These are phyloP conservation scores for Siphlonurus alternatus DNA, from an alignment of 2,888 invertebrate species.

Conservation along the genomic window DNA sequence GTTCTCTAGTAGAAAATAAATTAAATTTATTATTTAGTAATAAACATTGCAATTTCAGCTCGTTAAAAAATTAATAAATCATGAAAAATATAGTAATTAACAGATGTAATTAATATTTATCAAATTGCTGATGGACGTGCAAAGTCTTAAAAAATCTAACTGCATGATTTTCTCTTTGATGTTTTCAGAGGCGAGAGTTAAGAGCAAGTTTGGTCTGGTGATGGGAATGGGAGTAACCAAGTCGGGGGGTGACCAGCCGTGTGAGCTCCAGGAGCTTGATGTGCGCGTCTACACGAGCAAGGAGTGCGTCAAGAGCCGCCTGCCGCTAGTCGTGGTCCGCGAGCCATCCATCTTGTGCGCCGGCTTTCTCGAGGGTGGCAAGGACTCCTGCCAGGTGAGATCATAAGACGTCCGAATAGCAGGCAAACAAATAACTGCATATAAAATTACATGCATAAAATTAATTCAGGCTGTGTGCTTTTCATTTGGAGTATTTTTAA, in stretches of 20 bases:
- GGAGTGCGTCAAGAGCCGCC: slow-evolving; percentile 8
- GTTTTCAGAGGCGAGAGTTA: neutral
- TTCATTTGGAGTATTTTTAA: too few relatives aligned
- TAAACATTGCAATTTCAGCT: too few relatives aligned
- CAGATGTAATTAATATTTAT: too few relatives aligned
- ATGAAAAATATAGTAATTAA: too few relatives aligned
- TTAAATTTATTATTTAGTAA: too few relatives aligned
- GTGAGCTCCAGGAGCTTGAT: slow-evolving; percentile 10
- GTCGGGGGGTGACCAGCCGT: slow-evolving; percentile 9
- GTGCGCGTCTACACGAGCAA: slow-evolving; percentile 9
- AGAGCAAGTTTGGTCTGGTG: neutral
- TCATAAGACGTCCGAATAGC: too few relatives aligned
- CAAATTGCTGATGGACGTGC: too few relatives aligned
- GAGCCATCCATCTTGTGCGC: slow-evolving; percentile 55
- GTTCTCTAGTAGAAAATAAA: too few relatives aligned
- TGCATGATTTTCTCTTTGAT: neutral
- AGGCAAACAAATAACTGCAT: too few relatives aligned
- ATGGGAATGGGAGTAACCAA: neutral
- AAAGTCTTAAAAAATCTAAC: neutral
- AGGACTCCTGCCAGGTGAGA: slow-evolving; percentile 67
- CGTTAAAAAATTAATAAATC: too few relatives aligned
- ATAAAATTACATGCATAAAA: too few relatives aligned
- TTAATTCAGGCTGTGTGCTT: too few relatives aligned
- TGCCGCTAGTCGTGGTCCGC: slow-evolving; percentile 5
- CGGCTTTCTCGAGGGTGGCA: slow-evolving; percentile 55